Evolutionary conservation across 2,113 vertebrate genomes (phyloP).

Genomic region (Salvelinus alpinus): DNA sequence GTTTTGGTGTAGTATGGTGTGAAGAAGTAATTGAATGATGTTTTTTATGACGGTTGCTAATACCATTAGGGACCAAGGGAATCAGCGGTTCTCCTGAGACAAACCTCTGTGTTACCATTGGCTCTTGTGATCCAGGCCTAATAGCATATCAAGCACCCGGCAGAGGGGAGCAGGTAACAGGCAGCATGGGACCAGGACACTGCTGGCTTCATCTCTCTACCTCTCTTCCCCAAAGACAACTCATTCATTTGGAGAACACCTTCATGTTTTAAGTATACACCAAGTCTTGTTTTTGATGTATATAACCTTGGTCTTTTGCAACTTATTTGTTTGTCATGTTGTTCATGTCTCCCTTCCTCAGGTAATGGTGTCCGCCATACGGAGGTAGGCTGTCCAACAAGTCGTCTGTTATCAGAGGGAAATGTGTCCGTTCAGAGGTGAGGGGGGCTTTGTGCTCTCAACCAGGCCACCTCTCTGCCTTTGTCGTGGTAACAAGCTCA

Average conservation of each 20-base stretch:
- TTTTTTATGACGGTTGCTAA: background rate
- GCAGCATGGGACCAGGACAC: slow-evolving; percentile 47
- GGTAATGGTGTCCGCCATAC: slow-evolving; percentile 27
- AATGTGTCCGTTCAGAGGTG: slow-evolving; percentile 89
- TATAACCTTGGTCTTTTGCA: slow-evolving; percentile 16
- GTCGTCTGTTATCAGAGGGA: slow-evolving; percentile 87
- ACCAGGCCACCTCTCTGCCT: slow-evolving; percentile 87
- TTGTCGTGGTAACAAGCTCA: slow-evolving; percentile 98
- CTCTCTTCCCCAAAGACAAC: slow-evolving; percentile 28
- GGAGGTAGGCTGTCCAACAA: slow-evolving; percentile 76
- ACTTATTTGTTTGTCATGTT: slow-evolving; percentile 33
- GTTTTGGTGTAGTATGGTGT: too few species aligned
- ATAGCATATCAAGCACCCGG: slow-evolving; percentile 30
- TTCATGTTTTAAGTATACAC: slow-evolving; percentile 10
- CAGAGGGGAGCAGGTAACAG: slow-evolving; percentile 28
- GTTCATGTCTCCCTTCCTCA: background rate
- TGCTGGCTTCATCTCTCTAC: slow-evolving; percentile 47
- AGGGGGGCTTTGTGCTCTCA: slow-evolving; percentile 91
- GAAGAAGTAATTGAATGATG: too few species aligned
- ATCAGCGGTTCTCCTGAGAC: background rate
- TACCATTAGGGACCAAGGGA: background rate
- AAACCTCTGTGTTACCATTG: slow-evolving; percentile 36
- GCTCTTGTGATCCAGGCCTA: slow-evolving; percentile 23
- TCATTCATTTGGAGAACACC: slow-evolving; percentile 37
- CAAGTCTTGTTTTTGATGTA: slow-evolving; percentile 16